Evolutionary conservation across 2,888 invertebrate genomes (phyloP).

Genomic region (Unio delphinus): DNA sequence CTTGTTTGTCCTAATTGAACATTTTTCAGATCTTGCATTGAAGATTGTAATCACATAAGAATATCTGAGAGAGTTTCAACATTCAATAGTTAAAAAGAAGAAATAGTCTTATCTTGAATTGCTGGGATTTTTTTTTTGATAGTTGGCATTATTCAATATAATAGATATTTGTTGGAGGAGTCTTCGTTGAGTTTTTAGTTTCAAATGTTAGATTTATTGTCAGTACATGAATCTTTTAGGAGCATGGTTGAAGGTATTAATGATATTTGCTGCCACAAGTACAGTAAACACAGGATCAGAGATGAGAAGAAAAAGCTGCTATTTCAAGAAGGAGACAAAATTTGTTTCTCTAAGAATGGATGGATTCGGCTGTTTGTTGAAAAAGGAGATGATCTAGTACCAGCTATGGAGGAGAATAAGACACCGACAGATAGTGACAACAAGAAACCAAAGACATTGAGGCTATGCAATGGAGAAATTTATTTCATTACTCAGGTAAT

Average conservation of each 20-base stretch:
- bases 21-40: no score
- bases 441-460: slow-evolving; percentile 18
- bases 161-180: no score
- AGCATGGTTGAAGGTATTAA: slow-evolving; percentile 58
- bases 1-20: no score
- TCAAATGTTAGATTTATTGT: no score
- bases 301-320: slow-evolving; percentile 26
- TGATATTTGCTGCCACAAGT: slow-evolving; percentile 58
- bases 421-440: slow-evolving; percentile 7
- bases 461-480: slow-evolving; percentile 58
- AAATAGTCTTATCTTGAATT: no score
- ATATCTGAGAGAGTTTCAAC: no score
- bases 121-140: no score
- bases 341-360: slow-evolving; percentile 62
- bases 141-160: no score
- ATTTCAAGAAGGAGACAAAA: slow-evolving; percentile 58
- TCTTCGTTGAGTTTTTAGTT: no score
- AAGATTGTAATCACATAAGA: no score
- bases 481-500: slow-evolving; percentile 54
- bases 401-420: background rate
- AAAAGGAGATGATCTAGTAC: background rate
- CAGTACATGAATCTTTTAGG: slow-evolving; percentile 27
- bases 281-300: slow-evolving; percentile 47
- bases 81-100: no score
- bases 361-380: slow-evolving; percentile 35